These are phyloP conservation scores for Dione vanillae DNA, from an alignment of 2,888 invertebrate species.

Conservation along the genomic window DNA sequence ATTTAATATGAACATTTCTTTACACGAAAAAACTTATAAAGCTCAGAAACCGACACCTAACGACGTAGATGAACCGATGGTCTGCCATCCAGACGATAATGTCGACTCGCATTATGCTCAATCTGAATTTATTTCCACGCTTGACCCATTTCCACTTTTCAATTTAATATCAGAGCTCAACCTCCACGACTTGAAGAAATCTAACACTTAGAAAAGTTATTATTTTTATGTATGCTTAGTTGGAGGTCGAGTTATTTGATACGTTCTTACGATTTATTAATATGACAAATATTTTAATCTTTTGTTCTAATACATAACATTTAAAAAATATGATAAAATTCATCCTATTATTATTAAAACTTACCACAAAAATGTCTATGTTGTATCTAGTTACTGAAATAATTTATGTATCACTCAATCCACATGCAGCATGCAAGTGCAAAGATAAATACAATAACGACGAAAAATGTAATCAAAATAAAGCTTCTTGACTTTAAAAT, in stretches of 20 bases:
- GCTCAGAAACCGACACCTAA: slow-evolving; percentile 12
- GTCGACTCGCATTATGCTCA: slow-evolving; percentile 64
- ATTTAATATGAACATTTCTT: neutral
- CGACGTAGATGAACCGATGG: slow-evolving; percentile 40
- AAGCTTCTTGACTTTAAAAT: no score
- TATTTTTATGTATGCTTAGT: slow-evolving; percentile 3
- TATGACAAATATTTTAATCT: no score
- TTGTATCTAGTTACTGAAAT: no score
- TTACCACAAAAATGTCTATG: no score
- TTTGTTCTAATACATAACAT: no score
- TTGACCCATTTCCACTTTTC: slow-evolving; percentile 61
- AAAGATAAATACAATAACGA: neutral
- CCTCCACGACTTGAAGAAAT: slow-evolving; percentile 24
- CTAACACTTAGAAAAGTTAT: slow-evolving; percentile 14
- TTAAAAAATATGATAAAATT: no score
- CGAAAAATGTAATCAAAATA: neutral
- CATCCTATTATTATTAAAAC: no score
- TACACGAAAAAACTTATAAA: slow-evolving; percentile 19
- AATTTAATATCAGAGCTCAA: slow-evolving; percentile 38
- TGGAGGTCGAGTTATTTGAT: neutral
- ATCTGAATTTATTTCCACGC: slow-evolving; percentile 69
- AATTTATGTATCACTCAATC: no score
- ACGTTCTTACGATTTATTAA: neutral
- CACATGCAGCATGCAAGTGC: neutral
- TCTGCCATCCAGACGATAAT: slow-evolving; percentile 54